Evolutionary conservation across 2,888 invertebrate species (phyloP).

Genomic region (Drosophila picticornis): DNA sequence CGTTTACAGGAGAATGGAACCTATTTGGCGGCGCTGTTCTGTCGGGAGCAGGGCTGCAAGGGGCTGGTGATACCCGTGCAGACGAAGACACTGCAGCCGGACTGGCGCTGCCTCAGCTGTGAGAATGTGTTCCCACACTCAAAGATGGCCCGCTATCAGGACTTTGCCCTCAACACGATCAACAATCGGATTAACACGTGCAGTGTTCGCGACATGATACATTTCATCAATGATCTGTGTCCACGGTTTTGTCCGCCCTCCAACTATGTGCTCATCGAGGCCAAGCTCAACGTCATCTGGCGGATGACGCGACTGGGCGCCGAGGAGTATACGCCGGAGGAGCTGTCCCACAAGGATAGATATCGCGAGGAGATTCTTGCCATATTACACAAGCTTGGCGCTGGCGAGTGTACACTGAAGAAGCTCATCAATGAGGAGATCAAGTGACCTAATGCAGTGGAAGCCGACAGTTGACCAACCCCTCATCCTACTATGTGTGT

Average conservation of each 20-base stretch:
- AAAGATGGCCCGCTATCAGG: slow-evolving; percentile 84
- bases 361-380: slow-evolving; percentile 84
- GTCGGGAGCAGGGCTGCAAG: slow-evolving; percentile 85
- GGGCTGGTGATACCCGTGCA: slow-evolving; percentile 86
- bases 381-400: slow-evolving; percentile 82
- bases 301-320: slow-evolving; percentile 80
- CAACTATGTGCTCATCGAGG: slow-evolving; percentile 84
- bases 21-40: slow-evolving; percentile 83
- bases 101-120: slow-evolving; percentile 90
- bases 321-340: slow-evolving; percentile 79
- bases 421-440: slow-evolving; percentile 83
- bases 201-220: slow-evolving; percentile 83
- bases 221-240: slow-evolving; percentile 83
- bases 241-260: slow-evolving; percentile 83
- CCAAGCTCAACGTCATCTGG: slow-evolving; percentile 85
- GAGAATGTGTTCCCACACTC: slow-evolving; percentile 80
- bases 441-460: slow-evolving; percentile 67
- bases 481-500: slow-evolving; percentile 8
- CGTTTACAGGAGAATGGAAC: slow-evolving; percentile 83
- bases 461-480: slow-evolving; percentile 11
- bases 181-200: slow-evolving; percentile 83
- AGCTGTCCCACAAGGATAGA: slow-evolving; percentile 80
- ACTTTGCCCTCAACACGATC: slow-evolving; percentile 83
- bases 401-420: slow-evolving; percentile 84
- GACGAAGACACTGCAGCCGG: slow-evolving; percentile 87